These are phyloP conservation scores for Minunthozetes semirufus DNA, from an alignment of 2,888 invertebrate species.

Conservation along the genomic window DNA sequence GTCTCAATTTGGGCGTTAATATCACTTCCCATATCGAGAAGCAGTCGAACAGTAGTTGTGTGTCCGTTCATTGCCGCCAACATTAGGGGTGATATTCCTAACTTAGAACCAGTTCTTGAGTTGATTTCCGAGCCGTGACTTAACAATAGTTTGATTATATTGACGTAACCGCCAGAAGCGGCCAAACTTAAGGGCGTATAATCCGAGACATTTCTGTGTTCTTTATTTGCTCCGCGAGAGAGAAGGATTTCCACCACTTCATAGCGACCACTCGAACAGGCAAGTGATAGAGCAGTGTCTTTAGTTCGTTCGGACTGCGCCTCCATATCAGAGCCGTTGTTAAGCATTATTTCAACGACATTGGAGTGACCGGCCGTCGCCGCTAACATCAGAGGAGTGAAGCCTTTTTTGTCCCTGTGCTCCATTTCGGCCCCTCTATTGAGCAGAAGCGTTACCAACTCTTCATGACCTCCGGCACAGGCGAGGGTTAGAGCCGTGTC, in stretches of 20 bases:
- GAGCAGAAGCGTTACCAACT: slow-evolving; percentile 83
- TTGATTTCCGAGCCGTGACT: slow-evolving; percentile 97
- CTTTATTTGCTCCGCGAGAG: slow-evolving; percentile 85
- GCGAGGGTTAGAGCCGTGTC: slow-evolving; percentile 96
- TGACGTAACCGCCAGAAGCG: slow-evolving; percentile 96
- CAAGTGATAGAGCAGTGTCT: slow-evolving; percentile 93
- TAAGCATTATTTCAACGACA: slow-evolving; percentile 84
- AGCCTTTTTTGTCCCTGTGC: slow-evolving; percentile 97
- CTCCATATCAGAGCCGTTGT: slow-evolving; percentile 92
- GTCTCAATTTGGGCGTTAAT: slow-evolving; percentile 98
- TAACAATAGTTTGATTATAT: slow-evolving; percentile 88
- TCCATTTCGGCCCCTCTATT: slow-evolving; percentile 91
- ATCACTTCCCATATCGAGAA: slow-evolving; percentile 96
- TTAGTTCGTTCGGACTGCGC: slow-evolving; percentile 98
- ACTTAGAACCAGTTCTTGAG: slow-evolving; percentile 88
- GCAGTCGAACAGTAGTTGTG: slow-evolving; percentile 82
- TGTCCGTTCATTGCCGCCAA: slow-evolving; percentile 99
- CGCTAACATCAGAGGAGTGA: slow-evolving; percentile 92
- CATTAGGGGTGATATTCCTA: slow-evolving; percentile 98
- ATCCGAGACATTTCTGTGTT: slow-evolving; percentile 96
- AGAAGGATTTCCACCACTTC: slow-evolving; percentile 89
- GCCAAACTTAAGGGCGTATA: slow-evolving; percentile 98
- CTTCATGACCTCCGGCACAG: slow-evolving; percentile 93
- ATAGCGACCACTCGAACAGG: slow-evolving; percentile 93
- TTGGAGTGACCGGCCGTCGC: slow-evolving; percentile 92